Percentiles rank a stretch among this genome's conserved stretches.
phyloP scores from a whole-genome alignment of 2,113 vertebrate genomes.

The Montifringilla adamsi region DNA sequence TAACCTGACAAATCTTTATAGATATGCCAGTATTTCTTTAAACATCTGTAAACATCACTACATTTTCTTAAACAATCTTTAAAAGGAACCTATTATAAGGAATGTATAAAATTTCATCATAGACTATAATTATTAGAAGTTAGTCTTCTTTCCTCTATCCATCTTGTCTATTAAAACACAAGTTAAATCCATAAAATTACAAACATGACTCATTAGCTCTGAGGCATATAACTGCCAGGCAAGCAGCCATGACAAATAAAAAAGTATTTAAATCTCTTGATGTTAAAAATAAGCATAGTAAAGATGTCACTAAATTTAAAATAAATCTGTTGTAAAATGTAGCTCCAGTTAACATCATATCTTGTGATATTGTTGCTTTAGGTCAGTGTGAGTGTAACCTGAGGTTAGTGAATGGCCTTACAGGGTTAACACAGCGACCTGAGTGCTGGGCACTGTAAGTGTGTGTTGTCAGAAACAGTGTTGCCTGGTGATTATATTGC shows the following conservation, averaged over 20 bases:
- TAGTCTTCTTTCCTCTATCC: background rate
- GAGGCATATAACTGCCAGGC: constrained; percentile 5
- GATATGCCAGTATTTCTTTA: background rate
- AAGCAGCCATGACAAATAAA: constrained; percentile 19
- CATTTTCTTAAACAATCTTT: background rate
- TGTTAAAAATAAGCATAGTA: constrained; percentile 48
- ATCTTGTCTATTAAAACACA: constrained; percentile 8
- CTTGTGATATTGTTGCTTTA: background rate
- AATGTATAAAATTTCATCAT: background rate
- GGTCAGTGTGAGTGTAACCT: background rate
- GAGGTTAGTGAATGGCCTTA: background rate
- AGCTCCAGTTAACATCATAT: background rate
- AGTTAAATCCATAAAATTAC: constrained; percentile 21
- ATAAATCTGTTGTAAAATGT: constrained; percentile 11
- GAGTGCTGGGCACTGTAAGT: background rate
- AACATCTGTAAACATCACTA: background rate
- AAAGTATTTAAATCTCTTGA: constrained; percentile 17
- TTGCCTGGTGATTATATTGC: constrained; percentile 26
- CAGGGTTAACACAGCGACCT: background rate
- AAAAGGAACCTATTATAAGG: background rate
- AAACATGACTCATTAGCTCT: background rate
- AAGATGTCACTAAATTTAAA: constrained; percentile 29
- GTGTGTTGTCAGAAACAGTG: background rate
- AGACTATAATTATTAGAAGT: background rate
- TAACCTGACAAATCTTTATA: background rate